Percentiles rank a stretch among this genome's conserved stretches.
Evolutionary conservation across 1,140 invertebrate genomes (phyloP).

Genomic region (Macrosteles quadrilineatus): DNA sequence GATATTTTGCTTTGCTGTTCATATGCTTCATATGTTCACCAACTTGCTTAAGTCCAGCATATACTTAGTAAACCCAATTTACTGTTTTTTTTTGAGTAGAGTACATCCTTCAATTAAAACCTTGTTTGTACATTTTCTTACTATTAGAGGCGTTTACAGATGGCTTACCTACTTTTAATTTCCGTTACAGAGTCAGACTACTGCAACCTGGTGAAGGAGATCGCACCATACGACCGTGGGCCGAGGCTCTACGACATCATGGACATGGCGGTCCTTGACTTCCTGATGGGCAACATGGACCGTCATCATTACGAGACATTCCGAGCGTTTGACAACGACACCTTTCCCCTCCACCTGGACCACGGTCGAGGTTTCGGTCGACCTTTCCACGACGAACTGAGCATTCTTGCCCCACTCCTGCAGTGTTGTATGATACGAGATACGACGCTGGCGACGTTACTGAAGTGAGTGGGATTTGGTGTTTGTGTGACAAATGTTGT

Average conservation of each 20-base stretch:
- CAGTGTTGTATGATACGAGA: constrained; percentile 88
- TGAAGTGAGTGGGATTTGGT: too few species aligned
- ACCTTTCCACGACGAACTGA: constrained; percentile 87
- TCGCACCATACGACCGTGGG: constrained; percentile 88
- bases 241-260: constrained; percentile 90
- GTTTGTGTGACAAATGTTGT: too few species aligned
- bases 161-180: too few species aligned
- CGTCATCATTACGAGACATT: constrained; percentile 97
- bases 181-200: constrained; percentile 92
- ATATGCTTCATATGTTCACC: too few species aligned
- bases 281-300: constrained; percentile 96
- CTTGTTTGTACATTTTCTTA: too few species aligned
- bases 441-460: constrained; percentile 70
- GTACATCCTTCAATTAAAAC: too few species aligned
- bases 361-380: constrained; percentile 93
- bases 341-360: constrained; percentile 90
- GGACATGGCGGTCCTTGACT: constrained; percentile 90
- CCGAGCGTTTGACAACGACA: constrained; percentile 89
- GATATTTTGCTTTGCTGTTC: too few species aligned
- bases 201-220: constrained; percentile 84
- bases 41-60: too few species aligned
- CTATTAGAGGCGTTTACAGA: too few species aligned
- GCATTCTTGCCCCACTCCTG: constrained; percentile 88
- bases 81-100: too few species aligned
- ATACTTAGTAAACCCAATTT: too few species aligned